Evolutionary conservation across 2,113 vertebrate genomes (phyloP).

Genomic region (Dipodomys stephensi): DNA sequence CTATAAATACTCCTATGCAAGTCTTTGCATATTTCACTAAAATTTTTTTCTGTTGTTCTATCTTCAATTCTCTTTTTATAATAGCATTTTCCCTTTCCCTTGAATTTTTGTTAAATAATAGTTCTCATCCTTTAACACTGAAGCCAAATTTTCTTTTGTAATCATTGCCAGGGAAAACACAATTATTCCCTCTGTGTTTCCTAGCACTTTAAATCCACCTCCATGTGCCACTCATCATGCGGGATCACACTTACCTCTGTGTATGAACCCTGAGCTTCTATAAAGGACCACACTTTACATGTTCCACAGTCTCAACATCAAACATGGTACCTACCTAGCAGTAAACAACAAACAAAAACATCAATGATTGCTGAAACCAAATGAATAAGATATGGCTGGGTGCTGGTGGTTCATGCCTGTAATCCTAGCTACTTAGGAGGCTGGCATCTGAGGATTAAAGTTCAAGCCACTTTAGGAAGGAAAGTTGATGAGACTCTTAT

Average conservation of each 20-base stretch:
- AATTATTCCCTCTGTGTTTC: neutral
- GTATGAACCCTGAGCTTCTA: neutral
- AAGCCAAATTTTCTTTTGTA: neutral
- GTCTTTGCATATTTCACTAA: neutral
- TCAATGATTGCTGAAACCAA: conserved; percentile 23
- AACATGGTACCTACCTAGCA: neutral
- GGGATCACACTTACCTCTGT: neutral
- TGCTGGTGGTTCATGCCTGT: neutral
- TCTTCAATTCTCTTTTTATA: conserved; percentile 6
- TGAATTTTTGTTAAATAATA: neutral
- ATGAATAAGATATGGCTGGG: neutral
- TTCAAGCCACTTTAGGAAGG: no score
- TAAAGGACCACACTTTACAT: neutral
- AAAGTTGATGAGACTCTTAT: no score
- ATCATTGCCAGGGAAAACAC: neutral
- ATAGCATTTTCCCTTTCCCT: neutral
- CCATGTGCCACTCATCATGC: no score
- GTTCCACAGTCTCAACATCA: neutral
- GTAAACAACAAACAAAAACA: neutral
- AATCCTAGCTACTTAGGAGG: no score
- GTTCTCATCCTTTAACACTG: neutral
- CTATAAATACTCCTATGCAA: neutral
- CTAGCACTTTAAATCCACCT: neutral
- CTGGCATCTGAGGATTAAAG: no score
- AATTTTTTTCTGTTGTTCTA: neutral